A percentile compares a stretch with the other conserved stretches of the same genome.
These are phyloP conservation scores for Drosophila nr. medialis DNA, from an alignment of 2,888 invertebrate species.

Conservation along the genomic window DNA sequence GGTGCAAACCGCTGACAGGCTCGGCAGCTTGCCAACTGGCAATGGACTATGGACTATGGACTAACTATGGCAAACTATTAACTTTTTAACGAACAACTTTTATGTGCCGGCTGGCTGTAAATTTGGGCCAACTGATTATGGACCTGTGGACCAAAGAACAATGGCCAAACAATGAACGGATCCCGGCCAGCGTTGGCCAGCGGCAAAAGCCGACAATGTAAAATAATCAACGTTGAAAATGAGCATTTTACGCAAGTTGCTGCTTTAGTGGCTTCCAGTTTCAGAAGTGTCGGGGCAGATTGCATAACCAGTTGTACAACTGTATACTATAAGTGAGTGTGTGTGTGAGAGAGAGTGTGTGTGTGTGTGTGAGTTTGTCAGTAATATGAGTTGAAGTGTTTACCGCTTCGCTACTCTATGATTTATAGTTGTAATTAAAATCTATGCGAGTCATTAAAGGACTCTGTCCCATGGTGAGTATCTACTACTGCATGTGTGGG, in stretches of 20 bases:
- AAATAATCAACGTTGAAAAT: constrained; percentile 41
- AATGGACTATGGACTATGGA: constrained; percentile 7
- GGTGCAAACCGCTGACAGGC: constrained; percentile 1
- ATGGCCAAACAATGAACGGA: constrained; percentile 44
- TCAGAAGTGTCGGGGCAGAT: constrained; percentile 4
- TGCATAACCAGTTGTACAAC: not conserved
- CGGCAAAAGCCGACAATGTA: constrained; percentile 25
- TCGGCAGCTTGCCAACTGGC: constrained; percentile 41
- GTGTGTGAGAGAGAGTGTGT: not conserved
- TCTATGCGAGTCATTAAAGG: constrained; percentile 53
- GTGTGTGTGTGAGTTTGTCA: constrained; percentile 19
- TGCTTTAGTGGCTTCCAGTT: constrained; percentile 26
- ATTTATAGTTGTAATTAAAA: constrained; percentile 76
- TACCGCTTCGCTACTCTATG: constrained; percentile 44
- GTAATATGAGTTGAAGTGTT: constrained; percentile 34
- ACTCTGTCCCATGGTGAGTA: not conserved
- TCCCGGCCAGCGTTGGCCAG: constrained; percentile 19
- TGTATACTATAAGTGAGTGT: not conserved
- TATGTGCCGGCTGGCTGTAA: constrained; percentile 35
- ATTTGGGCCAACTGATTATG: constrained; percentile 49
- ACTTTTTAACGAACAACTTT: constrained; percentile 72
- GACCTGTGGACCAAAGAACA: constrained; percentile 27
- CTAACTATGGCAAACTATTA: constrained; percentile 53
- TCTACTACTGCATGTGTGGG: not conserved
- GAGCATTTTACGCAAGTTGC: constrained; percentile 29